Percentiles rank a stretch among this genome's conserved stretches.
Conservation (phyloP, 2,888 invertebrate genomes). For the Sepiola atlantica region DNA sequence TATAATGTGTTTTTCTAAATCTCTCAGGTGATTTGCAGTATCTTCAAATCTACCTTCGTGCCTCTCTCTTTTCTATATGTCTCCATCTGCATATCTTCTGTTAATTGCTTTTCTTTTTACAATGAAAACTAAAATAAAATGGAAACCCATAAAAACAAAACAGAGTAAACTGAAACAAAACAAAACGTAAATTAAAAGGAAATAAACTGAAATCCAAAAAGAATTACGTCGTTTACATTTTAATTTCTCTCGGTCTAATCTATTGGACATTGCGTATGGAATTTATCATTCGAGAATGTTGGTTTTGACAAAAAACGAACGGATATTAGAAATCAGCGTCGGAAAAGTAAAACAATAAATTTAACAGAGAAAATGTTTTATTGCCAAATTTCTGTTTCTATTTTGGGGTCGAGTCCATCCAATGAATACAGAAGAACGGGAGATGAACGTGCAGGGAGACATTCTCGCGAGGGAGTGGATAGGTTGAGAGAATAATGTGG, state of each 20-base stretch:
- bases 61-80: neutral
- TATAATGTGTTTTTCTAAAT: too few species aligned
- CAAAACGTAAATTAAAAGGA: neutral
- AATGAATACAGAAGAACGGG: neutral
- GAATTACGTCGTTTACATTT: neutral
- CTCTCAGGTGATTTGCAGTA: neutral
- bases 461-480: neutral
- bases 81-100: neutral
- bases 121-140: neutral
- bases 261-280: conserved; percentile 9
- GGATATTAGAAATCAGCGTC: conserved; percentile 6
- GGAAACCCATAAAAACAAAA: neutral
- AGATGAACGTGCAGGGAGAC: neutral
- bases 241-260: neutral
- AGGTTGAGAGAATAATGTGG: too few species aligned
- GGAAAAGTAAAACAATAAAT: conserved; percentile 32
- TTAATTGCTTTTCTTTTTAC: neutral
- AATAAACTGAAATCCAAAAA: neutral
- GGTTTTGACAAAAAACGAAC: conserved; percentile 32
- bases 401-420: conserved; percentile 21
- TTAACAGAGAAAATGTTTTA: conserved; percentile 12
- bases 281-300: neutral
- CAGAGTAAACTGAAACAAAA: neutral
- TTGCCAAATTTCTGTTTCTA: neutral
- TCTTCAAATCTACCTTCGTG: neutral